A percentile compares a stretch with the other conserved stretches of the same genome.
phyloP scores from a whole-genome alignment of 2,113 vertebrate genomes.

The Anhinga anhinga region DNA sequence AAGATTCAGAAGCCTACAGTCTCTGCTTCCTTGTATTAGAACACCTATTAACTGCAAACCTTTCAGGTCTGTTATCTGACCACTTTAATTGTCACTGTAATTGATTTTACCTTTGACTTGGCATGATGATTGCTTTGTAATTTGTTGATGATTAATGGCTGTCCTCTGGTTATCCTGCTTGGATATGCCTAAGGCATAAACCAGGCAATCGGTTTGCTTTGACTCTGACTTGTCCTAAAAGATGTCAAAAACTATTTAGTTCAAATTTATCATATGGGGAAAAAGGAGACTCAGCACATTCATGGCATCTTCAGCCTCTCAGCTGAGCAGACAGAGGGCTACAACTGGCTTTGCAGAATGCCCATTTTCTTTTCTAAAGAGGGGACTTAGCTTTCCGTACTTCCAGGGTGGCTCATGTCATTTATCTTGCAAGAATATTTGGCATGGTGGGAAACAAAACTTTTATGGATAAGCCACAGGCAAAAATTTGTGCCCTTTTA shows the following conservation, averaged over 20 bases:
- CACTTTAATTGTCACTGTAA: conserved; percentile 64
- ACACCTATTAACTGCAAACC: conserved; percentile 3
- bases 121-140: conserved; percentile 51
- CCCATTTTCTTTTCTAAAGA: neutral
- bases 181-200: neutral
- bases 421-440: neutral
- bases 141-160: conserved; percentile 68
- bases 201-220: conserved; percentile 7
- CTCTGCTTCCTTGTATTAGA: neutral
- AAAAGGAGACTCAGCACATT: neutral
- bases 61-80: conserved; percentile 43
- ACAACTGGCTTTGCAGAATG: neutral
- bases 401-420: rapidly evolving
- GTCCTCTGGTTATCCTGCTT: conserved; percentile 46
- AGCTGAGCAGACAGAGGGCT: neutral
- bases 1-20: neutral
- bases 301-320: neutral
- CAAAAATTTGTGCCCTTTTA: neutral
- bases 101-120: conserved; percentile 74
- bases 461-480: neutral
- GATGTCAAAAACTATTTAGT: neutral
- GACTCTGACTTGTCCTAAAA: conserved; percentile 34
- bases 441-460: neutral
- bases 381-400: neutral
- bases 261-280: neutral